These are phyloP conservation scores for Machaerirhynchus nigripectus DNA, from an alignment of 2,113 vertebrate species.

Conservation along the genomic window DNA sequence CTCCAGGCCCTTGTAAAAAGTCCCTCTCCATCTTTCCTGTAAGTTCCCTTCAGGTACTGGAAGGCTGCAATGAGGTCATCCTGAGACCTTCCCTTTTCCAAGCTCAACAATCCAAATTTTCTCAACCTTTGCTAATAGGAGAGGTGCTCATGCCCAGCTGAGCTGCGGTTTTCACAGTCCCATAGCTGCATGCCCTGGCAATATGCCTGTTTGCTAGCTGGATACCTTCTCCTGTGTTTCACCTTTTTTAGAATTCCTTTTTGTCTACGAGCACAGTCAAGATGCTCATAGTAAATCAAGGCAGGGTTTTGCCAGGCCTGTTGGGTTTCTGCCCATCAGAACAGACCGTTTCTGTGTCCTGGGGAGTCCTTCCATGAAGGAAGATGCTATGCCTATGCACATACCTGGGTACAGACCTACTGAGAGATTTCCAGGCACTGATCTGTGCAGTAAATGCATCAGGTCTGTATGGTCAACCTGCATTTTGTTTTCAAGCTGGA, in stretches of 20 bases:
- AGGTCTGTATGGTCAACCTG: not conserved
- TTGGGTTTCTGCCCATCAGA: not conserved
- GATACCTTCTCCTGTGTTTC: not conserved
- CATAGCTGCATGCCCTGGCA: not conserved
- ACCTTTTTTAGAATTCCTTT: not conserved
- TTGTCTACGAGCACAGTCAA: not conserved
- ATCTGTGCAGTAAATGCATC: not conserved
- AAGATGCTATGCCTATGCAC: not conserved
- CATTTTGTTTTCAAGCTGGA: not conserved
- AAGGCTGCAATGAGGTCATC: not conserved
- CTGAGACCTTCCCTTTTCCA: not conserved
- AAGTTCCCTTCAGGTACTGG: not conserved
- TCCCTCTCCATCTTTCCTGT: not conserved
- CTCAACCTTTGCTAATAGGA: not conserved
- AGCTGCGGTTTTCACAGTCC: not conserved
- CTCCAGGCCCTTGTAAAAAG: not conserved
- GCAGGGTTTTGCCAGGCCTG: not conserved
- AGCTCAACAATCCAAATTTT: not conserved
- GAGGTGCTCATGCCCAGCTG: not conserved
- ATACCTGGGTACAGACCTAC: not conserved
- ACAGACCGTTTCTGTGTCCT: not conserved
- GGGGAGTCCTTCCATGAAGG: too few species aligned
- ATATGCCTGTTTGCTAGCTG: not conserved
- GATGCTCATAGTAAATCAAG: not conserved
- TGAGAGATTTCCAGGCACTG: not conserved